Evolutionary conservation across 2,888 invertebrate genomes (phyloP), one percentile per base, ranked within the genome.

Genomic region (Chrysomela aeneicollis): DNA sequence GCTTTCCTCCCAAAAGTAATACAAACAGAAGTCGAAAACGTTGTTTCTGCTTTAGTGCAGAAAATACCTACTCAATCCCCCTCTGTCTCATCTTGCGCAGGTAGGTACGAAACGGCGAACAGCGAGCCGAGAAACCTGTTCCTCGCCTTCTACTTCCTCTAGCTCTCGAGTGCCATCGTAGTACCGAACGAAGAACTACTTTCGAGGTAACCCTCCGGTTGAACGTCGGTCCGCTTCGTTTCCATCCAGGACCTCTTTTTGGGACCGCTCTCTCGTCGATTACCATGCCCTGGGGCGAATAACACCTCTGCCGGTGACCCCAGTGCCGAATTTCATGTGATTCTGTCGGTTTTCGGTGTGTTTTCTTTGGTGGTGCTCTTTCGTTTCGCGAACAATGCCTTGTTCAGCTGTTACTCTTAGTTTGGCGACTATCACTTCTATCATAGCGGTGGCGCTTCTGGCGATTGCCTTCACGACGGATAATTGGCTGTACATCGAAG

Each of bases 401-500:
- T 95, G 95, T 87, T 94, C 94, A 79, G 95, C 97, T 80, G 93
- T 96, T 82, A 95, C 95, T 82, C 87, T 97, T 83, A 96, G 95
- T 83, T 88, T 97, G 85, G 96, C 96, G 78, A 96, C 97, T 80
- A 95, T 97, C 84, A 93, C 95, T 82, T 95, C 96, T 82, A 94
- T 97, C 83, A 91, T 97, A 82, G 95, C 96, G 78, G 93, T 96
- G 81, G 94, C 95, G 72, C 86, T 97, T 81, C 88, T 97, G 83
- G 91, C 94, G 79, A 95, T 97, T 83, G 95, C 96, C 78, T 96
- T 97, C 85, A 92, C 95, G 77, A 96, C 97, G 82, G 97, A 97
- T 86, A 97, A 97, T 87, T 97, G 97, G 97, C 88, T 95, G 79
- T 93, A 93, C 82, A 92, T 95, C 78, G 94, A 95, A 86, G 97